phyloP scores from a whole-genome alignment of 2,888 invertebrate genomes.

The Adineta ricciae region DNA sequence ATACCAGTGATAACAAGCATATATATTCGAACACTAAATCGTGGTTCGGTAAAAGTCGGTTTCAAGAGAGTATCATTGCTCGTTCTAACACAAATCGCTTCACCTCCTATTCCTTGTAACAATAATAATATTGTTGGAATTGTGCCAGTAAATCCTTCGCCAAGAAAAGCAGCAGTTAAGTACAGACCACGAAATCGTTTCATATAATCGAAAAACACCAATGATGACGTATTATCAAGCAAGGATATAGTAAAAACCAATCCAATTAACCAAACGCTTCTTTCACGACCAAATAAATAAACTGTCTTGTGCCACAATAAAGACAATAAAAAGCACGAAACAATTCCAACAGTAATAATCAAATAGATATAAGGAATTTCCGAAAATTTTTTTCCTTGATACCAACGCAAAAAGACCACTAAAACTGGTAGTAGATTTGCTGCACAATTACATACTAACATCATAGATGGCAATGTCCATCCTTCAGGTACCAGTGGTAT shows the following conservation, averaged over 20 bases:
- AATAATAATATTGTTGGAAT: background rate
- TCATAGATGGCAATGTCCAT: slow-evolving; percentile 26
- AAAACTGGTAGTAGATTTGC: background rate
- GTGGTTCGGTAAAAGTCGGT: background rate
- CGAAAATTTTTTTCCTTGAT: background rate
- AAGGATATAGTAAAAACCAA: background rate
- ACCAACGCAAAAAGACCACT: background rate
- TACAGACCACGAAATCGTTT: background rate
- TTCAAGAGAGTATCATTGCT: background rate
- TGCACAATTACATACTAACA: background rate
- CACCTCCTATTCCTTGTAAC: background rate
- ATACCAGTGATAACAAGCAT: background rate
- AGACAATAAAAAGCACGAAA: background rate
- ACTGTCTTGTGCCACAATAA: background rate
- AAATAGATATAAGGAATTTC: background rate
- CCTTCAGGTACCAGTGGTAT: slow-evolving; percentile 22
- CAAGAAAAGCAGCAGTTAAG: background rate
- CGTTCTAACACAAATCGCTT: background rate
- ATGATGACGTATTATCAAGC: slow-evolving; percentile 1
- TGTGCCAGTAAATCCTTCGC: background rate
- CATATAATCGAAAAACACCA: slow-evolving; percentile 13
- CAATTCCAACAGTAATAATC: background rate
- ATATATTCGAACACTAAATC: background rate
- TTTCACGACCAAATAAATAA: background rate
- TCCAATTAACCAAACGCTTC: background rate